Base-by-base conservation (phyloP, 2,888 invertebrate species). In the Oasisia sp. region DNA sequence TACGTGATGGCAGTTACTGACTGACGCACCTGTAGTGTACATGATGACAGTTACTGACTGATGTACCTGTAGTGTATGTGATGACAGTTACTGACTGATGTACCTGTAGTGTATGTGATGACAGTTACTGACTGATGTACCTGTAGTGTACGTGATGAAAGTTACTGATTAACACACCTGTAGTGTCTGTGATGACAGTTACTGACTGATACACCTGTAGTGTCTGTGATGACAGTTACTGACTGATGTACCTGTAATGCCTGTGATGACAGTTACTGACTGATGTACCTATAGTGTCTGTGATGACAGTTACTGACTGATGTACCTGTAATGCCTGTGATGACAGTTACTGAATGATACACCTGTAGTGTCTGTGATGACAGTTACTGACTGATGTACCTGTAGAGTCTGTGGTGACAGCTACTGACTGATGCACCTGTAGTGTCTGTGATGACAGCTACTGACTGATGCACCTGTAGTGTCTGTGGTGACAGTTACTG, bases 1-100 rank as follows among this genome's bases (percentile, higher is more conserved):
- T 11, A 5, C 1, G 1, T 4, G 5, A 19, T 91, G 32, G 2
- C 58, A 74, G 11, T 74, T 7, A 32, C 74, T 32, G 32, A 32
- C 19, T 74, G 12, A 91, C 4, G 5, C 5, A 91, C 89, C 12
- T 74, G 74, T 32, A 32, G 44, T 45, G 58, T 38, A 11, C 11
- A 1, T 32, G 7, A 19, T 32, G 32, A 0, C 32, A 32, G 19
- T 45, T 12, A 50, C 0, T 27, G 32, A 5, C 45, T 32, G 19
- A n/a, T 92, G 93, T 93, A 95, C 95, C 94, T 94, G 94, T 45
- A 96, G 93, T 92, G 95, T 95, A 50, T 94, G 93, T 19, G 96
- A 38, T 38, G 38, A 2, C 38, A 38, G 4, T 9, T 11, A 14
- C 1, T 56, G 56, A 11, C 4, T 38, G 2, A 38, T 0, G 9